Conservation (phyloP, 1,140 invertebrate species). For the Plectus sambesii region DNA sequence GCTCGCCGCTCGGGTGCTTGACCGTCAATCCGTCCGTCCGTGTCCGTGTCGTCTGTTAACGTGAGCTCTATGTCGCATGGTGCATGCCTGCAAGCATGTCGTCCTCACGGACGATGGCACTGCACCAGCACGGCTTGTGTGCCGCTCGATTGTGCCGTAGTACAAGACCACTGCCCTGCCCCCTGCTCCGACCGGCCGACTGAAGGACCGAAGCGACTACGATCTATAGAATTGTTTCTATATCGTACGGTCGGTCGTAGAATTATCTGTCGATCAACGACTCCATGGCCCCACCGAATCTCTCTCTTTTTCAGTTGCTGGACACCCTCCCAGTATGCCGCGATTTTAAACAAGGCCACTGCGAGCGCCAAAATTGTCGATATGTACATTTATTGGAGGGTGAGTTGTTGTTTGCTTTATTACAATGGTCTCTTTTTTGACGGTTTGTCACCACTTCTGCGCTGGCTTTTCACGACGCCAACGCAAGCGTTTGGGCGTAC, state of each 20-base stretch:
- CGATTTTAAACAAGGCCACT: conserved; percentile 93
- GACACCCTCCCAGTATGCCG: conserved; percentile 97
- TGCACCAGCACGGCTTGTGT: background rate
- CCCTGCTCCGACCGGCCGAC: background rate
- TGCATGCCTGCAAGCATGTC: too few relatives aligned
- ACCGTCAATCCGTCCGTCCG: too few relatives aligned
- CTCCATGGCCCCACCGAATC: too few relatives aligned
- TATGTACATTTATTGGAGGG: conserved; percentile 87
- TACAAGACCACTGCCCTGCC: background rate
- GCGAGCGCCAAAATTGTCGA: conserved; percentile 83
- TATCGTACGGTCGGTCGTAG: too few relatives aligned
- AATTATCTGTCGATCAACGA: background rate
- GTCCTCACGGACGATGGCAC: background rate
- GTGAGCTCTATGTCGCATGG: too few relatives aligned
- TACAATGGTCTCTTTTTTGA: conserved; percentile 24
- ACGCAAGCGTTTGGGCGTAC: too few relatives aligned
- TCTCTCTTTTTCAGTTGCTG: conserved; percentile 91
- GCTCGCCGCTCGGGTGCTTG: too few relatives aligned
- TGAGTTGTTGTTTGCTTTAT: conserved; percentile 47
- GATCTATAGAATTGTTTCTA: too few relatives aligned
- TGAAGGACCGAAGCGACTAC: too few relatives aligned
- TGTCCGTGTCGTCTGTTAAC: too few relatives aligned
- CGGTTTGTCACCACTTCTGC: too few relatives aligned
- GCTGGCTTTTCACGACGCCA: too few relatives aligned
- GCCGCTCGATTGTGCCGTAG: background rate